Evolutionary conservation across 2,797 vertebrate species (phyloP), one percentile per base, ranked within the genome.

Genomic region (Pachyuromys duprasi): DNA sequence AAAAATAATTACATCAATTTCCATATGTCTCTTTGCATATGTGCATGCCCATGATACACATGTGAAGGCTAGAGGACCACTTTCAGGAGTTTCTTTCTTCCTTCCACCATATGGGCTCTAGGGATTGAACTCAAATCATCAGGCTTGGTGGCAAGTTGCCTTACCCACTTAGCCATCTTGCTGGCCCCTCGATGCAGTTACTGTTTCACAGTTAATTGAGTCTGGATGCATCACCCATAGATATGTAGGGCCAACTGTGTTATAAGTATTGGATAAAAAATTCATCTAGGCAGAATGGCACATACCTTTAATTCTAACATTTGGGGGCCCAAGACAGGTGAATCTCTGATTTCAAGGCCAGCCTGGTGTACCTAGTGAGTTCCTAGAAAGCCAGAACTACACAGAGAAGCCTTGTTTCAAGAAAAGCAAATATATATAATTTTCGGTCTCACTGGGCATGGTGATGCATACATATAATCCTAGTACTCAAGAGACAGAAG

Each of bases 241-340:
- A 63, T 86, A 42, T 76, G 20, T 28, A 78, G 62, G 20, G n/a
- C 49, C 20, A 78, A n/a, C 49, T 92, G 70, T 83, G 53, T 67
- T 84, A 26, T 22, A 88, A 88, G 39, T 62, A 55, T 67, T 96
- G 81, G 13, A 26, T 63, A 93, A 65, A 82, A 94, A 92, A 80
- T 87, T 49, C 33, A 80, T 12, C 33, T 17, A 80, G 53, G 12
- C 20, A 2, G 36, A 60, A 5, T 26, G n/a, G n/a, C 24, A 13
- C 11, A 65, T 2, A 7, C 28, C 62, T 83, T 65, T 65, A 65
- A 83, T 65, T 39, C 28, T 18, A 84, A 28, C 42, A 84, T 24
- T 75, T 5, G 1, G 6, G 28, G 67, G 62, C 20, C 17, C 45
- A 22, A 84, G 36, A 2, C 42, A 76, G 74, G 26, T 1, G 6